phyloP scores from a whole-genome alignment of 2,888 invertebrate species.

The Drosophila kanekoi region DNA sequence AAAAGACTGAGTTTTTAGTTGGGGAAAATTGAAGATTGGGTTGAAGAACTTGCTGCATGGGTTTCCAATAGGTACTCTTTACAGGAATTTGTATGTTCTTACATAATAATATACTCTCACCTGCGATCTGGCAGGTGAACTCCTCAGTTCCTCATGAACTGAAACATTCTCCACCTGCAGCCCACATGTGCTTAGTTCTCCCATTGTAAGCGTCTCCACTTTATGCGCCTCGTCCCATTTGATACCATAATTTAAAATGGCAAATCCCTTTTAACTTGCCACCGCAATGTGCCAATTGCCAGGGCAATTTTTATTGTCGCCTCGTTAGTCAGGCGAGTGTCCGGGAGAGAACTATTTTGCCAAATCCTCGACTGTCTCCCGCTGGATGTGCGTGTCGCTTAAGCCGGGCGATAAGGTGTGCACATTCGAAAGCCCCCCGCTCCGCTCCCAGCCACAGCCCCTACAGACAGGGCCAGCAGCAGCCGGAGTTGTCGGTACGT shows the following conservation, averaged over 20 bases:
- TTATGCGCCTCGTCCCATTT: neutral
- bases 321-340: constrained; percentile 68
- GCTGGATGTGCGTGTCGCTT: constrained; percentile 65
- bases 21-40: no score
- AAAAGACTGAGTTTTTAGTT: constrained; percentile 9
- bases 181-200: neutral
- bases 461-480: constrained; percentile 14
- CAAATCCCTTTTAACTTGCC: constrained; percentile 71
- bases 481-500: constrained; percentile 46
- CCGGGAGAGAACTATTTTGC: constrained; percentile 63
- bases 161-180: neutral
- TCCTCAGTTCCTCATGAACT: neutral
- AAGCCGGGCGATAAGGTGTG: constrained; percentile 78
- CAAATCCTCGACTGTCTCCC: constrained; percentile 48
- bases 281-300: constrained; percentile 79
- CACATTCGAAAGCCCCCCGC: constrained; percentile 58
- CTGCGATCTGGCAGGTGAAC: no score
- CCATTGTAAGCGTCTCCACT: neutral
- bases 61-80: no score
- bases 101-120: no score
- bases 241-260: constrained; percentile 62
- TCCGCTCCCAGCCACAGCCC: neutral
- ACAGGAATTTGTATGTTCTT: no score
- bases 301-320: constrained; percentile 72
- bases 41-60: no score